A percentile compares a stretch with the other conserved stretches of the same genome.
phyloP scores from a whole-genome alignment of 2,797 vertebrate genomes.

The Aldrovandia affinis region DNA sequence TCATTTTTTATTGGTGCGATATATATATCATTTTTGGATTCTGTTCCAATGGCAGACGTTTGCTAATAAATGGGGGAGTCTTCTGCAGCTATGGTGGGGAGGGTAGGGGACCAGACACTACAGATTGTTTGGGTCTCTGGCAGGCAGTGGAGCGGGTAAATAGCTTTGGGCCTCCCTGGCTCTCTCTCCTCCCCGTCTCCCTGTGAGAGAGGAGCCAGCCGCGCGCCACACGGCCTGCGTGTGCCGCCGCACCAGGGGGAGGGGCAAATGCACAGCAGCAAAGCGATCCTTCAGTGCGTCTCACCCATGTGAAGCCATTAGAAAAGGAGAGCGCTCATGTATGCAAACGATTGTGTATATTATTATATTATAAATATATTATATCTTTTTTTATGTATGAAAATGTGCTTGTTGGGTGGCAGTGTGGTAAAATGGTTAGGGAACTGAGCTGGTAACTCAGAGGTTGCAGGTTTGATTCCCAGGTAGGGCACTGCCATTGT shows the following conservation, averaged over 20 bases:
- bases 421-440: no score
- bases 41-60: conserved; percentile 23
- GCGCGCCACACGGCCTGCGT: no score
- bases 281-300: not conserved
- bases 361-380: no score
- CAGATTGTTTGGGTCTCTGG: conserved; percentile 9
- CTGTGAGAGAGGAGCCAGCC: not conserved
- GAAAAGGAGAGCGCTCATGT: not conserved
- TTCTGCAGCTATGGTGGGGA: conserved; percentile 20
- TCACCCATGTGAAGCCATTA: not conserved
- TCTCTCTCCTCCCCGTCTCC: not conserved
- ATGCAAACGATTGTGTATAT: no score
- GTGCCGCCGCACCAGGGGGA: not conserved
- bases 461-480: no score
- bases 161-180: conserved; percentile 9
- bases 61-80: conserved; percentile 17
- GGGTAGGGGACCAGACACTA: not conserved
- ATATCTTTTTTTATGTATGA: not conserved
- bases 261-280: conserved; percentile 22
- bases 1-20: not conserved
- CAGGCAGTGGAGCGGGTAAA: not conserved
- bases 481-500: no score
- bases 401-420: no score
- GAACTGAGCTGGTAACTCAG: no score
- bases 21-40: not conserved